These are phyloP conservation scores for Drosophila hamatofila DNA, from an alignment of 2,888 invertebrate species.

Conservation along the genomic window DNA sequence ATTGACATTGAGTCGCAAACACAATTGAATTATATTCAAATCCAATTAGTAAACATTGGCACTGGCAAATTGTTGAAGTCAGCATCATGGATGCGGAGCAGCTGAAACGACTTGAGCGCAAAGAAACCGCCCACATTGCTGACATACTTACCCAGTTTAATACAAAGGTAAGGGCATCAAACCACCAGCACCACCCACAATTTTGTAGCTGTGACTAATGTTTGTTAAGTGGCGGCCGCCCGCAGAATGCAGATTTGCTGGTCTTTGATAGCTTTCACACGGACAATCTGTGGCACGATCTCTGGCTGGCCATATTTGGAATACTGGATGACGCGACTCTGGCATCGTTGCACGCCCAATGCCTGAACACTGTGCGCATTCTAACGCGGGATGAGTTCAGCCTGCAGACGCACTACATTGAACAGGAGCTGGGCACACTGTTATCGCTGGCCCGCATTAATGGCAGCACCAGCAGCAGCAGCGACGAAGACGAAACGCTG, in stretches of 20 bases:
- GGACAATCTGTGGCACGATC: conserved; percentile 83
- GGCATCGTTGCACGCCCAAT: conserved; percentile 68
- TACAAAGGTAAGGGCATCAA: conserved; percentile 71
- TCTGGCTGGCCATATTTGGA: conserved; percentile 83
- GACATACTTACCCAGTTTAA: conserved; percentile 80
- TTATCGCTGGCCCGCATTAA: conserved; percentile 88
- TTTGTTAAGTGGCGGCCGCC: conserved; percentile 17
- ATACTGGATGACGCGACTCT: conserved; percentile 80
- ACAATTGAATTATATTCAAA: conserved; percentile 54
- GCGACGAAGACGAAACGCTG: conserved; percentile 36
- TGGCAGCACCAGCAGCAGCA: conserved; percentile 23
- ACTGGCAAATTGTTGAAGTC: conserved; percentile 21
- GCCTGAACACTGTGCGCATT: conserved; percentile 84
- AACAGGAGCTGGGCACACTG: conserved; percentile 89
- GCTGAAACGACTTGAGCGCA: conserved; percentile 76
- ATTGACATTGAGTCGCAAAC: conserved; percentile 44
- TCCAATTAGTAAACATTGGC: conserved; percentile 49
- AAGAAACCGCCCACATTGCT: conserved; percentile 74
- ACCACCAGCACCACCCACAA: conserved; percentile 4
- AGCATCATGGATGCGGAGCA: conserved; percentile 81
- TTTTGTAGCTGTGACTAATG: conserved; percentile 19
- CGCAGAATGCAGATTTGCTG: conserved; percentile 82
- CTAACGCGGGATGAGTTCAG: conserved; percentile 92
- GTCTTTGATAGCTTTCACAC: conserved; percentile 82
- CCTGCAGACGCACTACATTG: conserved; percentile 88